Conservation (phyloP, 1,140 invertebrate genomes). For the Chlorops oryzae region DNA sequence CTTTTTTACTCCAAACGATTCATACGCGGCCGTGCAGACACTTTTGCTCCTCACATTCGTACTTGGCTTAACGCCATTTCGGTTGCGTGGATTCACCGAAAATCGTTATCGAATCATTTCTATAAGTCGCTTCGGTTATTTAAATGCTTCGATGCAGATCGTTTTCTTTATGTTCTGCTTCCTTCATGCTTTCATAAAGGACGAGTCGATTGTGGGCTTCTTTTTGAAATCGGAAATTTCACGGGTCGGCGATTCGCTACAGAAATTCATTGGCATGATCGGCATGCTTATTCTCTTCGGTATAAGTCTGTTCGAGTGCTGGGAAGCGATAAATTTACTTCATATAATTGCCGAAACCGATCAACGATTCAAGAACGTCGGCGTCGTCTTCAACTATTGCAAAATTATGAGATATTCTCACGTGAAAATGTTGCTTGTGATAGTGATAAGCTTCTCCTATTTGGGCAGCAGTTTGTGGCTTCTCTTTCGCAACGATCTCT, state of each 20-base stretch:
- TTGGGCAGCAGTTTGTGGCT: constrained; percentile 31
- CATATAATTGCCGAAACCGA: constrained; percentile 30
- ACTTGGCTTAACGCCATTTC: constrained; percentile 37
- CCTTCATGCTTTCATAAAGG: constrained; percentile 27
- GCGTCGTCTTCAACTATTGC: constrained; percentile 31
- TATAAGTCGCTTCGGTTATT: constrained; percentile 33
- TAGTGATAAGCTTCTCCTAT: constrained; percentile 25
- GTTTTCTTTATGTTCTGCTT: constrained; percentile 42
- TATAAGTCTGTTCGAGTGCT: constrained; percentile 16
- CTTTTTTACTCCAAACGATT: constrained; percentile 30
- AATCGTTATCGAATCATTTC: constrained; percentile 19
- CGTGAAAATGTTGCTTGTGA: constrained; percentile 25
- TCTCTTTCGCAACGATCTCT: constrained; percentile 31
- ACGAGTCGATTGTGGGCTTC: constrained; percentile 40
- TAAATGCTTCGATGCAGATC: constrained; percentile 34
- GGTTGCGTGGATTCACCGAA: constrained; percentile 14
- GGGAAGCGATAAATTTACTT: constrained; percentile 25
- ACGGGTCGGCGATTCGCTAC: constrained; percentile 35
- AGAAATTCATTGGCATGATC: constrained; percentile 37
- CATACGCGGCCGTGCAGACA: constrained; percentile 32
- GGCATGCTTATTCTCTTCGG: constrained; percentile 37
- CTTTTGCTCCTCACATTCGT: constrained; percentile 32
- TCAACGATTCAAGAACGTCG: constrained; percentile 24
- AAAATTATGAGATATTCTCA: constrained; percentile 32
- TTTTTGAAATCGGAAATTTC: constrained; percentile 43